These are phyloP conservation scores for Lordiphosa fenestrarum DNA, from an alignment of 2,888 invertebrate species.

Conservation along the genomic window DNA sequence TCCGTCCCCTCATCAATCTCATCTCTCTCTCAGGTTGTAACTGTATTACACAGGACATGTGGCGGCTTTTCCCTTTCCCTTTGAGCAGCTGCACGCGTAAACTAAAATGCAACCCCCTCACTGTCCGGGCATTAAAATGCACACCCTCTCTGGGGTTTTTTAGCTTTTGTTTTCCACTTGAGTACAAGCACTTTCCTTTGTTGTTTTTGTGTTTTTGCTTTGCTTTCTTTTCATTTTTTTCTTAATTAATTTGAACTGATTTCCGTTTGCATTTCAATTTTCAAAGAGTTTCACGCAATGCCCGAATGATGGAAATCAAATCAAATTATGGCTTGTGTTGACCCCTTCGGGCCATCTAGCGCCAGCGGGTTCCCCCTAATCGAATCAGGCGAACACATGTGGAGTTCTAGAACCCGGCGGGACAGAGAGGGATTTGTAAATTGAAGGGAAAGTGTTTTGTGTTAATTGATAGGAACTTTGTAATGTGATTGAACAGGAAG, in stretches of 20 bases:
- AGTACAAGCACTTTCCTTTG: conserved; percentile 57
- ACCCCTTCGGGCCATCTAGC: conserved; percentile 7
- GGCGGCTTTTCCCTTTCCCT: conserved; percentile 17
- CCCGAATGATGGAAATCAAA: conserved; percentile 50
- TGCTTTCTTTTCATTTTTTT: conserved; percentile 42
- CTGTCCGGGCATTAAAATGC: conserved; percentile 7
- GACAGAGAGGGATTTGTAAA: no score
- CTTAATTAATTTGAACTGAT: conserved; percentile 54
- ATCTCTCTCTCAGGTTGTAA: conserved; percentile 57
- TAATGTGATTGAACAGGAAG: no score
- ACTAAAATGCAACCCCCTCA: conserved; percentile 46
- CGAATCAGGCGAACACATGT: conserved; percentile 17
- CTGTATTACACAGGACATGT: conserved; percentile 49
- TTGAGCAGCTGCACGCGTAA: conserved; percentile 44
- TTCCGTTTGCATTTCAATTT: conserved; percentile 13
- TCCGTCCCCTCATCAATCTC: conserved; percentile 13
- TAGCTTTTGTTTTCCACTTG: conserved; percentile 70
- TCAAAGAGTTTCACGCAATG: conserved; percentile 40
- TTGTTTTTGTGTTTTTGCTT: conserved; percentile 38
- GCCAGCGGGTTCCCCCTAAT: conserved; percentile 1
- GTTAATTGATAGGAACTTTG: no score
- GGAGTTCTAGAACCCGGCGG: background rate
- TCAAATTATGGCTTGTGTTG: conserved; percentile 51
- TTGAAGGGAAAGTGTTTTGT: no score
- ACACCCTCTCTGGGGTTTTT: conserved; percentile 23